Conservation (phyloP, 1,140 invertebrate species). For the Sarcophaga peregrina region DNA sequence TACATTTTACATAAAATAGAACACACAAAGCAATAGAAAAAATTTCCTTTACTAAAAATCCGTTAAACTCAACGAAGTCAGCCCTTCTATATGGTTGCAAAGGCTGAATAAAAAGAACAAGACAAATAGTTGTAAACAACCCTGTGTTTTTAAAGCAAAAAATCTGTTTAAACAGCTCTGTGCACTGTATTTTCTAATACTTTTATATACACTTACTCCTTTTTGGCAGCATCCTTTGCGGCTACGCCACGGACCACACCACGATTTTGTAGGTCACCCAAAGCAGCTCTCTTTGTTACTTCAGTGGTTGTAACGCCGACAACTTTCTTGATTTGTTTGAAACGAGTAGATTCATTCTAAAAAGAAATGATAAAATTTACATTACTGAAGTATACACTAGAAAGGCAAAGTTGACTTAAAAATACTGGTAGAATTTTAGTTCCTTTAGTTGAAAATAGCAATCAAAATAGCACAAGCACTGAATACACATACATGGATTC, state of each 20-base stretch:
- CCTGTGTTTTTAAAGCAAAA: neutral
- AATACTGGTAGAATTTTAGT: neutral
- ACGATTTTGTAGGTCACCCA: constrained; percentile 63
- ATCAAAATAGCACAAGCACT: neutral
- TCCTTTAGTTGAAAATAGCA: neutral
- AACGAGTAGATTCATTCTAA: constrained; percentile 59
- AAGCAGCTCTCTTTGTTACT: constrained; percentile 58
- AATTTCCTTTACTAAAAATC: neutral
- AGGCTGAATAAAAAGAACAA: constrained; percentile 2
- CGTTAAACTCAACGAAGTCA: constrained; percentile 34
- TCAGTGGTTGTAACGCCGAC: constrained; percentile 53
- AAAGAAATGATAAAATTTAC: neutral
- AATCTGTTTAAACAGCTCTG: neutral
- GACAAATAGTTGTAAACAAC: constrained; percentile 5
- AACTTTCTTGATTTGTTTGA: constrained; percentile 61
- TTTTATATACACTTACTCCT: constrained; percentile 54
- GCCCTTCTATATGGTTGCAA: neutral
- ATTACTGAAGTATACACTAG: no score
- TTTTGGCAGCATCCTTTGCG: constrained; percentile 57
- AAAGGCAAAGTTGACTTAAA: no score
- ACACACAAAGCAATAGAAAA: no score
- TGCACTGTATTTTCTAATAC: neutral
- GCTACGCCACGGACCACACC: constrained; percentile 50
- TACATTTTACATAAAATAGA: no score
- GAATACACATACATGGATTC: neutral